phyloP scores from a whole-genome alignment of 2,888 invertebrate species.

The Drosophila koepferae region DNA sequence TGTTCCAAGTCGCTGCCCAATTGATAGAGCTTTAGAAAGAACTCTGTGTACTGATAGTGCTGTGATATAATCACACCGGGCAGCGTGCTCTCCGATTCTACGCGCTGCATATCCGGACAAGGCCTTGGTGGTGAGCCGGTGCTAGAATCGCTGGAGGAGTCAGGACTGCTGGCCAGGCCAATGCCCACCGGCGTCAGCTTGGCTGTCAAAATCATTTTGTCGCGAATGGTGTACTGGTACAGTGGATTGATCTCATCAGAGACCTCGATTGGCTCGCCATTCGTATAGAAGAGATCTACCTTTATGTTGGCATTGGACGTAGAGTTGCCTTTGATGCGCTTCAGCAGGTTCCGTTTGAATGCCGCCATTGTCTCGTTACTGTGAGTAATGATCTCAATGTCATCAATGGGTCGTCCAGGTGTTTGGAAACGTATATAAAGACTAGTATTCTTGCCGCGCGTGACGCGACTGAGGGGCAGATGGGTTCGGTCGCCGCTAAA shows the following conservation, averaged over 20 bases:
- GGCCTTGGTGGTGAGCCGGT: conserved; percentile 96
- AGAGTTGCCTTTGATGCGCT: conserved; percentile 86
- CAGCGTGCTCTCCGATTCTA: conserved; percentile 94
- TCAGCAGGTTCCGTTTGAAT: conserved; percentile 91
- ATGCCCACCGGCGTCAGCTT: conserved; percentile 91
- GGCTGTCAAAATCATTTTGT: conserved; percentile 92
- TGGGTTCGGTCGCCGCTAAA: conserved; percentile 95
- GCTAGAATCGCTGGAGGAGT: conserved; percentile 97
- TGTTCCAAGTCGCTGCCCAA: conserved; percentile 93
- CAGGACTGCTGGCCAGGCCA: conserved; percentile 92
- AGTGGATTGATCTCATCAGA: conserved; percentile 94
- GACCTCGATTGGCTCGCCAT: conserved; percentile 94
- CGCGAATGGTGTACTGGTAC: conserved; percentile 91
- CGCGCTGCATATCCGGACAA: conserved; percentile 90
- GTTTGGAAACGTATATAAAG: conserved; percentile 95
- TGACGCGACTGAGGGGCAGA: conserved; percentile 93
- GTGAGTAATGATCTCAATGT: conserved; percentile 96
- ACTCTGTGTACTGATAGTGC: conserved; percentile 91
- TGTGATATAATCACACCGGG: conserved; percentile 97
- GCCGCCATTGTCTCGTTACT: conserved; percentile 97
- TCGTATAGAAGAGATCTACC: conserved; percentile 93
- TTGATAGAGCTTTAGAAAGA: conserved; percentile 94
- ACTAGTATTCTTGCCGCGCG: conserved; percentile 95
- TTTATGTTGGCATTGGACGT: conserved; percentile 91
- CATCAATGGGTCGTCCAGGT: conserved; percentile 94